Evolutionary conservation across 1,140 invertebrate genomes (phyloP), one percentile per base, ranked within the genome.

Genomic region (Drusus annulatus): DNA sequence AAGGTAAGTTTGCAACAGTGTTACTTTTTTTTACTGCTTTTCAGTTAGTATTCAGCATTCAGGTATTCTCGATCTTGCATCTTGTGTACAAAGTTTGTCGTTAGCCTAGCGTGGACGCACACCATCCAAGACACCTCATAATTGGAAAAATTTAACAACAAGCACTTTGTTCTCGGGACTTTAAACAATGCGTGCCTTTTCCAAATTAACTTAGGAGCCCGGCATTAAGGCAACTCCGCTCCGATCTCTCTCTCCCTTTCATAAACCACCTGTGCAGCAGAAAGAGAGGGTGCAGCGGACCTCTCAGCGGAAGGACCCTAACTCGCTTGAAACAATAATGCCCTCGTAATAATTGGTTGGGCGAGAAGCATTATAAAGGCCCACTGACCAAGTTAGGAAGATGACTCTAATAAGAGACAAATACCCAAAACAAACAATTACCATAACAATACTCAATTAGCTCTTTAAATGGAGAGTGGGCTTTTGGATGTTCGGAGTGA

Each of bases 101-200:
- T 74, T 74, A 25, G 50, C 23, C 23, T 54, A 28, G 23, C 25
- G 73, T 62, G 56, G 73, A 28, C 28, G 31, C n/a, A 3, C 28
- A 16, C 10, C 31, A 31, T 60, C 36, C n/a, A 45, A 60, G 52
- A 60, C 56, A 31, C 52, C 17, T 76, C 23, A 58, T 76, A 76
- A 76, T 76, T 76, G 73, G 56, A 60, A 56, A 58, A 60, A 19
- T 50, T 74, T n/a, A 45, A 56, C 73, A 76, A 76, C 73, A 28
- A 28, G 25, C 73, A 76, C 73, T 76, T 76, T 76, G 73, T 76
- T 76, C 36, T 65, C 21, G 0, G n/a, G 36, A 19, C 36, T 19
- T 19, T 19, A 69, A 50, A 45, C 36, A 45, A 23, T 69, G 36
- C 31, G 36, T 69, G 65, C 65, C 36, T 19, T 45, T 19, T 16